These are phyloP conservation scores for Elaeidobius kamerunicus DNA, from an alignment of 2,888 invertebrate genomes.

Conservation along the genomic window DNA sequence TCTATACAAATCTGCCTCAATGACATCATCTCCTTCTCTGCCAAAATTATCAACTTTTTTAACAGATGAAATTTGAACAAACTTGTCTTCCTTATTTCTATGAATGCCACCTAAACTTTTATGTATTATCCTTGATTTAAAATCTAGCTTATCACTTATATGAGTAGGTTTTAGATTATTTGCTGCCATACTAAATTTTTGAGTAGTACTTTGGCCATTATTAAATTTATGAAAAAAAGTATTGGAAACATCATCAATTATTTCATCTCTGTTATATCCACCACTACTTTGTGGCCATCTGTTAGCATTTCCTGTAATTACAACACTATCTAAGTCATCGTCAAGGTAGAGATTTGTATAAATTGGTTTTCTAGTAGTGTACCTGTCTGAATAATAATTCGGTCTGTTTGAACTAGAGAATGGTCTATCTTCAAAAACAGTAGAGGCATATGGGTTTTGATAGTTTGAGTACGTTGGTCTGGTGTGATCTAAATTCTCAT, in stretches of 20 bases:
- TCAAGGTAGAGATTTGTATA: conserved; percentile 7
- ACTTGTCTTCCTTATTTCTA: conserved; percentile 26
- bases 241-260: conserved; percentile 29
- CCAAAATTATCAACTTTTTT: conserved; percentile 31
- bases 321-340: conserved; percentile 22
- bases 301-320: conserved; percentile 15
- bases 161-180: conserved; percentile 13
- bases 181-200: conserved; percentile 10
- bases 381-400: conserved; percentile 27
- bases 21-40: conserved; percentile 31
- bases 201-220: background rate
- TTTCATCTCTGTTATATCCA: conserved; percentile 29
- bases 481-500: no score
- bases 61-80: conserved; percentile 38
- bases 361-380: conserved; percentile 21
- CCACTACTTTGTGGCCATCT: conserved; percentile 11
- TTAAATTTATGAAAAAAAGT: conserved; percentile 25
- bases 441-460: conserved; percentile 10
- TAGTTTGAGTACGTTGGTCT: background rate
- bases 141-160: conserved; percentile 38
- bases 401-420: conserved; percentile 39
- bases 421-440: conserved; percentile 35
- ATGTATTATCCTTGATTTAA: conserved; percentile 31
- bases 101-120: conserved; percentile 1
- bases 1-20: conserved; percentile 19